Conservation (phyloP, 2,113 vertebrate species). For the Chlorodrepanis virens region DNA sequence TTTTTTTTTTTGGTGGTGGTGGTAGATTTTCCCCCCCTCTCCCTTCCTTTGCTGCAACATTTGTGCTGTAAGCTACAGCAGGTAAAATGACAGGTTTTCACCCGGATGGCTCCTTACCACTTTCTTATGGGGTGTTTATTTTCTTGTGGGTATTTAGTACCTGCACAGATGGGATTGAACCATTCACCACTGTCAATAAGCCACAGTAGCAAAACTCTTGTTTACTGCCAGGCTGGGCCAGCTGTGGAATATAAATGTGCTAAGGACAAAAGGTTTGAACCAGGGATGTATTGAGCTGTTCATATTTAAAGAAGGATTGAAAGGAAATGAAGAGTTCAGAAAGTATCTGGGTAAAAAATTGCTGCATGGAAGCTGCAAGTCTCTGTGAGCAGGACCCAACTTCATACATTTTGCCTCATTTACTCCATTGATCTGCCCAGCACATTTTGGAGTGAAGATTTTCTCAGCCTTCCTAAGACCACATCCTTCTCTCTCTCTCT, state of each 20-base stretch:
- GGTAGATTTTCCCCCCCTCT: accelerated
- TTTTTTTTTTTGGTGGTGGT: too few relatives aligned
- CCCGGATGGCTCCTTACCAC: not conserved
- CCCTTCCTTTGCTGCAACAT: not conserved
- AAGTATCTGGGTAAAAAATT: not conserved
- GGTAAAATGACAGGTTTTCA: not conserved
- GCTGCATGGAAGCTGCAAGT: not conserved
- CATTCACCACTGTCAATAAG: not conserved
- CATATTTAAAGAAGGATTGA: not conserved
- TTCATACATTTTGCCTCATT: not conserved
- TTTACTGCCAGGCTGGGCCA: not conserved
- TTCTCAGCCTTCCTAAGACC: not conserved
- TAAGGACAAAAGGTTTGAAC: not conserved
- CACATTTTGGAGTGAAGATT: not conserved
- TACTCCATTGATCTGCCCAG: not conserved
- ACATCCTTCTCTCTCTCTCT: not conserved
- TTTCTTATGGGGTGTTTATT: not conserved
- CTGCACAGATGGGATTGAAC: not conserved
- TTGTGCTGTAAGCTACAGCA: not conserved
- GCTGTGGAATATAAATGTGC: not conserved
- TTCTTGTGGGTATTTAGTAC: not conserved
- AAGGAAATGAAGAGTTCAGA: not conserved
- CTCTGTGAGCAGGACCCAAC: not conserved
- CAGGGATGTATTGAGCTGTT: not conserved
- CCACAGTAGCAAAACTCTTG: not conserved